These are phyloP conservation scores for Teleogryllus occipitalis DNA, from an alignment of 1,140 invertebrate species.

Conservation along the genomic window DNA sequence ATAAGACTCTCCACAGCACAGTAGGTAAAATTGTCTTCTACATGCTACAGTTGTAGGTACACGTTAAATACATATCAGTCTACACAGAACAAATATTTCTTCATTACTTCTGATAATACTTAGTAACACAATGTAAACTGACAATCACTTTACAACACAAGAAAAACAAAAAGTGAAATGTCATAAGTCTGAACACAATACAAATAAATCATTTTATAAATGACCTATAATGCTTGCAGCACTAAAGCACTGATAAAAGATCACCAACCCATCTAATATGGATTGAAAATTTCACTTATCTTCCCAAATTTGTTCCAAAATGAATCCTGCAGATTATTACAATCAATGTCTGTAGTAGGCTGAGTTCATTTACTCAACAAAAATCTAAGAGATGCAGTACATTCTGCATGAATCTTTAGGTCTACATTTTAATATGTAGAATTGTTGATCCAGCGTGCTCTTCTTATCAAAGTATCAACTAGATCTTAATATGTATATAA, in stretches of 20 bases:
- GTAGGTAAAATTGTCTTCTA: neutral
- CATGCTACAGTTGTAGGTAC: neutral
- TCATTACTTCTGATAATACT: neutral
- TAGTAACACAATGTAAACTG: neutral
- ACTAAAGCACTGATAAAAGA: neutral
- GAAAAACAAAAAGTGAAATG: neutral
- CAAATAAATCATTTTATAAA: neutral
- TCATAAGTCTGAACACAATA: neutral
- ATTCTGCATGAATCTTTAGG: neutral
- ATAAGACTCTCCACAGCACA: neutral
- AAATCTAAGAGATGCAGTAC: neutral
- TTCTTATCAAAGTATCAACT: neutral
- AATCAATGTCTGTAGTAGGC: neutral
- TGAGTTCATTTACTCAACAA: neutral
- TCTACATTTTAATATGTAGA: neutral
- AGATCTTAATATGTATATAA: neutral
- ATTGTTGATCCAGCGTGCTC: neutral
- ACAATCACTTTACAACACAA: neutral
- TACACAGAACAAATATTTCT: constrained; percentile 5
- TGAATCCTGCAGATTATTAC: neutral
- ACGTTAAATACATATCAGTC: neutral
- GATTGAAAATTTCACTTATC: neutral
- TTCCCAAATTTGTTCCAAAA: neutral
- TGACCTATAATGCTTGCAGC: neutral
- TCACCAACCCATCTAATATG: neutral